A percentile compares a stretch with the other conserved stretches of the same genome.
These are phyloP conservation scores for Cynopterus sphinx DNA, from an alignment of 2,797 vertebrate genomes.

Conservation along the genomic window DNA sequence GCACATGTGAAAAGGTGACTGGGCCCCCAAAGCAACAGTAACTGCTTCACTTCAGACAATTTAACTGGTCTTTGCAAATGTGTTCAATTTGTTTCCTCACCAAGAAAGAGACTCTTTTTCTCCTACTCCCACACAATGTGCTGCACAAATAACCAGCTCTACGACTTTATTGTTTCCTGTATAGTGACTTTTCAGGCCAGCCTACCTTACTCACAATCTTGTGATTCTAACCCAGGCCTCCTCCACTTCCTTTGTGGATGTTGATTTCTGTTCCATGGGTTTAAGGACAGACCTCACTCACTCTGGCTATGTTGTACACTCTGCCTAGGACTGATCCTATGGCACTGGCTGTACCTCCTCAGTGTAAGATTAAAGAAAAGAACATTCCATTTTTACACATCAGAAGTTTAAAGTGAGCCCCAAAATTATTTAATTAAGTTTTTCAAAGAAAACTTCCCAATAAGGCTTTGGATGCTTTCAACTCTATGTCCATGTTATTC, in stretches of 20 bases:
- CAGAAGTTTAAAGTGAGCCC: not conserved
- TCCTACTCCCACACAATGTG: constrained; percentile 12
- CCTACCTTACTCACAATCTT: constrained; percentile 58
- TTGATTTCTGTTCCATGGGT: not conserved
- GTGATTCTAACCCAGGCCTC: constrained; percentile 60
- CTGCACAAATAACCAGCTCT: constrained; percentile 30
- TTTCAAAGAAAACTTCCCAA: not conserved
- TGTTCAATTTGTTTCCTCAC: constrained; percentile 53
- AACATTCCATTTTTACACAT: not conserved
- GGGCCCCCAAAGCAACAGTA: not conserved
- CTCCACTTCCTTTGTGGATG: constrained; percentile 38
- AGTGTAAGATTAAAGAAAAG: not conserved
- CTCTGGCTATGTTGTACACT: not conserved
- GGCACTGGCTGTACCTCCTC: not conserved
- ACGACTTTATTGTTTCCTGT: constrained; percentile 60
- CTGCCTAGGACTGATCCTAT: not conserved
- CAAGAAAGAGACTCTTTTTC: constrained; percentile 62
- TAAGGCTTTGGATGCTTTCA: not conserved
- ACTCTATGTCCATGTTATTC: not conserved
- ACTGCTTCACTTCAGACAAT: constrained; percentile 45
- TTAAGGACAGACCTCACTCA: not conserved
- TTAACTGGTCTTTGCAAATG: constrained; percentile 22
- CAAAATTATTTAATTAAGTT: not conserved
- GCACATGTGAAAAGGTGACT: not conserved
- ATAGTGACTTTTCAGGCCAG: constrained; percentile 48